These are phyloP conservation scores for Rhinopomastus cyanomelas DNA, from an alignment of 2,113 vertebrate species.

Conservation along the genomic window DNA sequence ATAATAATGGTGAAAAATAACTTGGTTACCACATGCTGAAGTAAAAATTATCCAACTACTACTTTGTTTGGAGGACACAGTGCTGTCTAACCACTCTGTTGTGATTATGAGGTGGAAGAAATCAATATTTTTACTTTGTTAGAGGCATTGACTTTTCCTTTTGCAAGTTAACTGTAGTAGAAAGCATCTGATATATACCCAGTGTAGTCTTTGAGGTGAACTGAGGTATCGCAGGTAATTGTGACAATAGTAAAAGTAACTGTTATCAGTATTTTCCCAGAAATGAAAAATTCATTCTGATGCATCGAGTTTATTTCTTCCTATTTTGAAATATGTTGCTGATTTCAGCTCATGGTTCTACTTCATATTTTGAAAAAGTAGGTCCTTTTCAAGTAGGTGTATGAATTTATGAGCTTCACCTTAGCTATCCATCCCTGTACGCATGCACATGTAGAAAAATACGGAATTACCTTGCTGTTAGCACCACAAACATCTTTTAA, in stretches of 20 bases:
- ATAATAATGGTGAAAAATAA: background rate
- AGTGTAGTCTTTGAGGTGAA: slow-evolving; percentile 9
- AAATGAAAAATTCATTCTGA: background rate
- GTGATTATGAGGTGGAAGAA: slow-evolving; percentile 10
- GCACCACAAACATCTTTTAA: background rate
- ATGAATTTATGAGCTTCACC: background rate
- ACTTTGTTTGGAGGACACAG: background rate
- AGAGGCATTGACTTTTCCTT: background rate
- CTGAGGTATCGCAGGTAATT: background rate
- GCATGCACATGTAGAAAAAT: background rate
- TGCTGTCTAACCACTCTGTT: background rate
- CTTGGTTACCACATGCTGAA: background rate
- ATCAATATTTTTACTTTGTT: slow-evolving; percentile 23
- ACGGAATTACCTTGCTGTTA: background rate
- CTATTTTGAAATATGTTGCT: background rate
- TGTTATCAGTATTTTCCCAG: background rate
- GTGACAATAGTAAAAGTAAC: background rate
- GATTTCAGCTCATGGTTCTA: background rate
- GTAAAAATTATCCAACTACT: background rate
- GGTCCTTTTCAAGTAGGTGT: background rate
- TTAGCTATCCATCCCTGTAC: background rate
- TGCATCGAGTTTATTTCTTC: background rate
- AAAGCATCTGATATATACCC: background rate
- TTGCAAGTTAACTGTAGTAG: background rate
- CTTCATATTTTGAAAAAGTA: background rate